Base-by-base conservation (phyloP, 2,888 invertebrate species). In the Prosapia bicincta region DNA sequence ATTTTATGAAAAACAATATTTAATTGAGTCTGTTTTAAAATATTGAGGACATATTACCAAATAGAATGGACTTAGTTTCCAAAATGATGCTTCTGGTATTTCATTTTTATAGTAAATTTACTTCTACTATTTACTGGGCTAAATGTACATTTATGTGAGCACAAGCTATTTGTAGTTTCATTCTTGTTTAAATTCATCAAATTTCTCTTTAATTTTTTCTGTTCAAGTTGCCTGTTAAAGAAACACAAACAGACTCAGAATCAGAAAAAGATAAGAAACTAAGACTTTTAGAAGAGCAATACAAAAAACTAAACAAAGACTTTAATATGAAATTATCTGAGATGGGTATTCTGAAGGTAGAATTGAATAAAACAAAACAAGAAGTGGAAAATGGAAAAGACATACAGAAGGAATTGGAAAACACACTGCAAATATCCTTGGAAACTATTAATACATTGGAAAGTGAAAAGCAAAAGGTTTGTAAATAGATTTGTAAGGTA, bases 281-380 rank as follows among this genome's bases (percentile, higher is more conserved):
- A 3, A 85, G 87, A 26, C 89, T 88, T 82, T 83, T 91, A 10
- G 86, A 87, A 24, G 88, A 90, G 77, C 89, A 90, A 81, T 88
- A 92, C 76, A 86, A 86, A 10, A 87, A 89, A 76, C 87, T 90
- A 0, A 90, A 91, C 83, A 90, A 91, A 80, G 90, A 89, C 81
- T 92, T 90, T 82, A 92, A 90, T 80, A 87, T 86, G 0, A 92
- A 92, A 86, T 85, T 92, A 13, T 23, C 88, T 7, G 92, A 92
- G 86, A 91, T 92, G 74, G 86, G 88, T 0, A 85, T 86, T 69
- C 82, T 89, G 30, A 82, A 88, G 77, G 84, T 87, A 0, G 88
- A 89, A 66, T 84, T 86, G 79, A 86, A 82, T 81, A 86, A 82
- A 75, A 84, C 80, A 78, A 89, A 87, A 78, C 76, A 77, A 43